Evolutionary conservation across 2,888 invertebrate species (phyloP).

Genomic region (Yponomeuta plumbellus): DNA sequence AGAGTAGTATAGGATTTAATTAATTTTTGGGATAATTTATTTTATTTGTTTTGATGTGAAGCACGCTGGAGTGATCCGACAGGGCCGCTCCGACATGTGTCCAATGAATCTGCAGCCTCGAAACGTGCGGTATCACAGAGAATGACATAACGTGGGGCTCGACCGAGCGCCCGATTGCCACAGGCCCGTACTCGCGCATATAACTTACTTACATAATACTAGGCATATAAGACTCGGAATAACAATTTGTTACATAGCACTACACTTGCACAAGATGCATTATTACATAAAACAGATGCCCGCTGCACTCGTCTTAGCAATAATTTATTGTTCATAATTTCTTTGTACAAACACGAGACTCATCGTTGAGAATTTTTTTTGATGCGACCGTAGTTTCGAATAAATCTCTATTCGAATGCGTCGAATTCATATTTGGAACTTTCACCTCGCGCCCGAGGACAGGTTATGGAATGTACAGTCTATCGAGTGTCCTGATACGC

Average conservation of each 20-base stretch:
- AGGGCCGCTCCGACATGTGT: slow-evolving; percentile 22
- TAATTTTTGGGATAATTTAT: slow-evolving; percentile 76
- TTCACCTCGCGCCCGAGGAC: slow-evolving; percentile 22
- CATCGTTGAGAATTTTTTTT: background rate
- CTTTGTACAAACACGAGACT: slow-evolving; percentile 49
- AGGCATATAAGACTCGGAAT: slow-evolving; percentile 68
- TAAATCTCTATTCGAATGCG: slow-evolving; percentile 1
- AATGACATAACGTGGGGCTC: slow-evolving; percentile 71
- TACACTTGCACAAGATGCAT: slow-evolving; percentile 55
- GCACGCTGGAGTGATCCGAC: slow-evolving; percentile 48
- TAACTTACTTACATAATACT: slow-evolving; percentile 70
- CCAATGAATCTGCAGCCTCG: slow-evolving; percentile 23
- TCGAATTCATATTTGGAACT: slow-evolving; percentile 12
- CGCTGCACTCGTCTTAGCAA: slow-evolving; percentile 43
- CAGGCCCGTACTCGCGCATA: slow-evolving; percentile 72
- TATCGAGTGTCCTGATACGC: slow-evolving; percentile 4
- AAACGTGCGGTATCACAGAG: slow-evolving; percentile 73
- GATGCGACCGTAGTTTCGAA: slow-evolving; percentile 20
- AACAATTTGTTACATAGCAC: slow-evolving; percentile 64
- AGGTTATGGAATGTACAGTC: slow-evolving; percentile 48
- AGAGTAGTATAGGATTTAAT: slow-evolving; percentile 69
- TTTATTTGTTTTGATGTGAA: slow-evolving; percentile 59
- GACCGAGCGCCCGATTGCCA: slow-evolving; percentile 67
- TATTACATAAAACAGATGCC: slow-evolving; percentile 40
- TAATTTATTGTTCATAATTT: slow-evolving; percentile 44